Evolutionary conservation across 1,140 invertebrate genomes (phyloP), one percentile per base, ranked within the genome.

Genomic region (Drosophila gunungcola): DNA sequence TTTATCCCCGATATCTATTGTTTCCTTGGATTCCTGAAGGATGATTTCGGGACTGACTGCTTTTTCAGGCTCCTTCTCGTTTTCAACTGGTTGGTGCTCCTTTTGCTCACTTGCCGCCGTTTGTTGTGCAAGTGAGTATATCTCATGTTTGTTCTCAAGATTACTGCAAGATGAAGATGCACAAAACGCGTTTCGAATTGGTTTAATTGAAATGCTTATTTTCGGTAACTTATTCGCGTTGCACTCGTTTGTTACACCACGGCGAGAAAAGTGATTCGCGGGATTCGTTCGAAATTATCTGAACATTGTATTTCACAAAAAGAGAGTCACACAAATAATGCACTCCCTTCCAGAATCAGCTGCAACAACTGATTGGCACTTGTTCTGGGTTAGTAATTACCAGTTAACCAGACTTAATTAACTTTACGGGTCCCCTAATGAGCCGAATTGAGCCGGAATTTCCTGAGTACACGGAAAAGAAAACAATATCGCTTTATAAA

Each of bases 61-160:
- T 62, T 72, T 89, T 21, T 65, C 73, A 27, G 63, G 67, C 43
- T 72, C 58, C 45, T 74, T 52, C 55, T 53, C 43, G 49, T 27
- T 63, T 65, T 74, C 68, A 72, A 48, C 43, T 70, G 62, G 12
- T 73, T 64, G 60, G 16, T 58, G 64, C 73, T 90, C 58, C 61
- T 84, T 74, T 85, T 86, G 67, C 75, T 92, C 82, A 82, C 82
- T 90, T 91, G 91, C 85, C 70, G 84, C 83, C 79, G 91, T 88
- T 77, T 92, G 89, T 93, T 97, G 96, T 92, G 95, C 95, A 92
- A 94, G 94, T 83, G 97, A 97, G 92, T 97, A 96, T 86, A 98
- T 95, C 93, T 97, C 96, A 95, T 97, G 94, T 93, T 96, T 94
- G 93, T 96, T 95, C 94, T 98, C 97, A 93, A 98, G 94, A 91